Evolutionary conservation across 2,797 vertebrate genomes (phyloP).

Genomic region (Scolopax bukidnonensis): DNA sequence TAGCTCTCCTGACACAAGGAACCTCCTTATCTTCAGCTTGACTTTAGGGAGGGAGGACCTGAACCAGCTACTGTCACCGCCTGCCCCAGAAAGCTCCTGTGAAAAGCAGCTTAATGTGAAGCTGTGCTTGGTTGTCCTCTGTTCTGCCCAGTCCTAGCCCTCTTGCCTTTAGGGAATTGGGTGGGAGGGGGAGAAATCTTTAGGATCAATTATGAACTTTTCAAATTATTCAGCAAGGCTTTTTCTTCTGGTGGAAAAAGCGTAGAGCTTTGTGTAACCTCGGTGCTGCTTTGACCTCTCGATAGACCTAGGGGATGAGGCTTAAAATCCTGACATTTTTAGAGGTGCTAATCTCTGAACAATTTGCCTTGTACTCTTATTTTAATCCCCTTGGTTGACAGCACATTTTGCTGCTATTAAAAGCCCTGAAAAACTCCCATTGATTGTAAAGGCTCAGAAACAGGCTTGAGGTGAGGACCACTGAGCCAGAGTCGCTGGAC

Average conservation of each 20-base stretch:
- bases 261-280: background rate
- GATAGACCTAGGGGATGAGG: background rate
- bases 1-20: background rate
- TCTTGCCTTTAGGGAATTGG: background rate
- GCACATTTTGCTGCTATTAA: conserved; percentile 2
- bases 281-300: rapidly evolving
- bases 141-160: background rate
- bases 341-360: conserved; percentile 19
- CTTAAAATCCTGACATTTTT: conserved; percentile 25
- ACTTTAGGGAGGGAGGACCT: background rate
- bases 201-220: background rate
- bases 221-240: background rate
- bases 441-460: background rate
- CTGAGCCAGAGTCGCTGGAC: background rate
- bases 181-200: background rate
- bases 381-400: background rate
- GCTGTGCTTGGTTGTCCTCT: background rate
- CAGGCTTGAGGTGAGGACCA: background rate
- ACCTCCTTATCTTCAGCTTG: background rate
- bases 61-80: background rate
- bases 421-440: background rate
- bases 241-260: background rate
- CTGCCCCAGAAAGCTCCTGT: background rate
- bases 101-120: background rate
- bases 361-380: background rate